Percentiles rank a stretch among this genome's conserved stretches.
phyloP scores from a whole-genome alignment of 2,888 invertebrate species.

The Chloromyia formosa region DNA sequence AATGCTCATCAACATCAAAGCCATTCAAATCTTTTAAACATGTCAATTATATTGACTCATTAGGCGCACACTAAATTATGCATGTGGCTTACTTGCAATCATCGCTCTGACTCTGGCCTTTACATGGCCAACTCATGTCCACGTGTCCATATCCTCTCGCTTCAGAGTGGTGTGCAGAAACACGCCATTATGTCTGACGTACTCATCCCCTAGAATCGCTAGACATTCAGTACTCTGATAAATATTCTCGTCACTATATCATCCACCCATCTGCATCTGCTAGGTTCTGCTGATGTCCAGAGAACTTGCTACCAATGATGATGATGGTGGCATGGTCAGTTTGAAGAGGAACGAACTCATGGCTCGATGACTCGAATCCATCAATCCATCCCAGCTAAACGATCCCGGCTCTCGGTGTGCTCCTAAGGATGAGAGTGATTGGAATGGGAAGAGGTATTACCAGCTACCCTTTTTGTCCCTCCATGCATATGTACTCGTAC shows the following conservation, averaged over 20 bases:
- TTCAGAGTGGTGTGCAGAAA: conserved; percentile 1
- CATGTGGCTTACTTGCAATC: conserved; percentile 31
- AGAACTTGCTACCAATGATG: conserved; percentile 5
- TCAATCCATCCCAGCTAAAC: conserved; percentile 22
- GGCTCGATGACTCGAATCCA: neutral
- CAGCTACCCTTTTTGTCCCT: too few relatives aligned
- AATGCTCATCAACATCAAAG: conserved; percentile 41
- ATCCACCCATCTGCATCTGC: neutral
- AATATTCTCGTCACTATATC: conserved; percentile 10
- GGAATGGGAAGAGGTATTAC: too few relatives aligned
- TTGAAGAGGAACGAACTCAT: conserved; percentile 11
- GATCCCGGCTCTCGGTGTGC: neutral
- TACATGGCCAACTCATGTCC: neutral
- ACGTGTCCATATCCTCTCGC: too few relatives aligned
- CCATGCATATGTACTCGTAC: neutral
- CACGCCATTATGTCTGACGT: conserved; percentile 17
- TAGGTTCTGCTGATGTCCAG: neutral
- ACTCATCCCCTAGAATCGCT: conserved; percentile 2
- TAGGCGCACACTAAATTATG: conserved; percentile 44
- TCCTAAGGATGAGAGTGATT: conserved; percentile 19
- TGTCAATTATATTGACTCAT: conserved; percentile 46
- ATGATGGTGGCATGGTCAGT: neutral
- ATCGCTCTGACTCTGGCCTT: neutral
- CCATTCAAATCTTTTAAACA: conserved; percentile 45
- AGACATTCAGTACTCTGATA: conserved; percentile 5